Base-by-base conservation (phyloP, 2,888 invertebrate genomes). In the Trichogramma evanescens region DNA sequence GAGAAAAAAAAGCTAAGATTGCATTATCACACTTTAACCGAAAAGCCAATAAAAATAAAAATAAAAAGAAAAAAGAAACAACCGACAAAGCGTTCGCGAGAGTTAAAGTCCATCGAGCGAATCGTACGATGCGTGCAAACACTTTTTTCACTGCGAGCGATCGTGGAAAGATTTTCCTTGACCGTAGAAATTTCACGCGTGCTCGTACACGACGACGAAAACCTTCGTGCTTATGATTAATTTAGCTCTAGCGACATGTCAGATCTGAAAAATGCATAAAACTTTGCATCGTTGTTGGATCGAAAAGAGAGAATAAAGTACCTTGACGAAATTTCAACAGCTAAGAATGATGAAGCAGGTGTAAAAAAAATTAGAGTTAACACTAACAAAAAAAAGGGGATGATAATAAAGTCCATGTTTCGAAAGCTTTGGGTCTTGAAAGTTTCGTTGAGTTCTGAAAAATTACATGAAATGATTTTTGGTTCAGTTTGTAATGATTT, bases 101-200 rank as follows among this genome's bases (percentile, higher is more conserved):
- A 1, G 5, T 26, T 26, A 26, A 26, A 26, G 26, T 26, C 26
- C 26, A 26, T 26, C 26, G 26, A 26, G 26, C 26, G 44, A 46
- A 46, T 10, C 68, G 67, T 70, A 69, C 69, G 6, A 8, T 10
- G 46, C 46, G 46, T 10, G 26, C 26, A 26, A 26, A 26, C 26
- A 26, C 26, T 26, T 26, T 26, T 26, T 26, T 26, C 26, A 3
- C 3, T 26, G 26, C 26, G 26, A 26, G 26, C 26, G 26, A 26
- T 26, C 26, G 26, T 26, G 26, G 26, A 26, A 26, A 26, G 3
- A 26, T 3, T 26, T 26, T 26, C 26, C 26, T 26, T 26, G 26
- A 26, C 26, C 2, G 26, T 26, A 26, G 26, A 26, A 26, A 26
- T 26, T 2, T 1, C 26, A 26, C 26, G 26, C 26, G 26, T 2